These are phyloP conservation scores for Gerosis bhagava DNA, from an alignment of 2,888 invertebrate genomes.

Conservation along the genomic window DNA sequence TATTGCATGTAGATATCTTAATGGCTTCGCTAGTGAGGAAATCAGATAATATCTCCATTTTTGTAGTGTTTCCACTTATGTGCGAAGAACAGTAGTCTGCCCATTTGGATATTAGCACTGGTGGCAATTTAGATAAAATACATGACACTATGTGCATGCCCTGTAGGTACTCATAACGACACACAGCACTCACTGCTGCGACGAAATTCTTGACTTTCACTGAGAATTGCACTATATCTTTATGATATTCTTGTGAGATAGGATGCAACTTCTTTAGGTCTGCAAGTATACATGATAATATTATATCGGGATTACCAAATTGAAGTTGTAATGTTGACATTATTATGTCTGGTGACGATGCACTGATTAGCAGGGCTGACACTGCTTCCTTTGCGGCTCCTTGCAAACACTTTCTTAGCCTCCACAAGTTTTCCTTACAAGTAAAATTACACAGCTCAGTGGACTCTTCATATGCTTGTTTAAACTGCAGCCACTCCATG, in stretches of 20 bases:
- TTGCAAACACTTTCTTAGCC: constrained; percentile 35
- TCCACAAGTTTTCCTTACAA: constrained; percentile 35
- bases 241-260: constrained; percentile 29
- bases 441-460: neutral
- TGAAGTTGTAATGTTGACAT: constrained; percentile 33
- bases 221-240: constrained; percentile 32
- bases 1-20: constrained; percentile 5
- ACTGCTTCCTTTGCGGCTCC: constrained; percentile 37
- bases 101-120: constrained; percentile 1
- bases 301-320: constrained; percentile 36
- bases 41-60: constrained; percentile 6
- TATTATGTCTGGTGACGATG: constrained; percentile 28
- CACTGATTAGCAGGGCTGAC: constrained; percentile 30
- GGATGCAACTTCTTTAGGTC: neutral
- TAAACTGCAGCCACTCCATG: constrained; percentile 7
- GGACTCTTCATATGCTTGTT: neutral
- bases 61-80: too few species aligned
- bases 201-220: constrained; percentile 33
- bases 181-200: constrained; percentile 2
- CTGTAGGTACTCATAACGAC: neutral
- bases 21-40: neutral
- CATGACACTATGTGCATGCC: neutral
- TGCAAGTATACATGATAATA: constrained; percentile 9
- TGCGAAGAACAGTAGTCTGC: neutral
- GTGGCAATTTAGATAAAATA: constrained; percentile 7